phyloP scores from a whole-genome alignment of 2,888 invertebrate genomes.

The Serrognathus titanus region DNA sequence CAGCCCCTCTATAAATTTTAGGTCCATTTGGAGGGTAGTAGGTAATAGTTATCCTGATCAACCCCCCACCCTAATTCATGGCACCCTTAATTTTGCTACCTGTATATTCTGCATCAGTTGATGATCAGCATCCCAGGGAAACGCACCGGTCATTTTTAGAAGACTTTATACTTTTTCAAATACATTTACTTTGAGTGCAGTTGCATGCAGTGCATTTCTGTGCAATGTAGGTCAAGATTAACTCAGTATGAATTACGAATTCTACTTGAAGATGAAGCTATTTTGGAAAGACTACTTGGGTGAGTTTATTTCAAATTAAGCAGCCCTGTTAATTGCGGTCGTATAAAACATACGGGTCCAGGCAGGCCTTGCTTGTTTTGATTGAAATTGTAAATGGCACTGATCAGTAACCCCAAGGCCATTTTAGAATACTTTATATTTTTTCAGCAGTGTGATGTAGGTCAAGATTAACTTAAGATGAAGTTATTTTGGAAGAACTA shows the following conservation, averaged over 20 bases:
- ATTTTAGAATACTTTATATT: slow-evolving; percentile 5
- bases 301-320: slow-evolving; percentile 24
- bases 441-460: neutral
- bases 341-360: slow-evolving; percentile 26
- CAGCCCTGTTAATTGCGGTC: slow-evolving; percentile 25
- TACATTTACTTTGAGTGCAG: neutral
- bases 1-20: slow-evolving; percentile 29
- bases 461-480: slow-evolving; percentile 28
- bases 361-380: slow-evolving; percentile 47
- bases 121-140: slow-evolving; percentile 25
- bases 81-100: slow-evolving; percentile 35
- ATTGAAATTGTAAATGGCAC: slow-evolving; percentile 47
- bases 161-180: slow-evolving; percentile 5
- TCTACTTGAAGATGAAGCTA: slow-evolving; percentile 37
- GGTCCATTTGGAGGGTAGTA: slow-evolving; percentile 29
- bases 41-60: slow-evolving; percentile 32
- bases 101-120: slow-evolving; percentile 30
- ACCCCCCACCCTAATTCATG: slow-evolving; percentile 26
- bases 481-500: slow-evolving; percentile 35
- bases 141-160: neutral
- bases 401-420: slow-evolving; percentile 19
- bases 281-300: slow-evolving; percentile 36
- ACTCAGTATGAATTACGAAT: slow-evolving; percentile 31
- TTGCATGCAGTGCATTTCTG: no score
- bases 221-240: slow-evolving; percentile 1